Evolutionary conservation across 2,888 invertebrate species (phyloP), one percentile per base, ranked within the genome.

Genomic region (Drosophila meridionalis): DNA sequence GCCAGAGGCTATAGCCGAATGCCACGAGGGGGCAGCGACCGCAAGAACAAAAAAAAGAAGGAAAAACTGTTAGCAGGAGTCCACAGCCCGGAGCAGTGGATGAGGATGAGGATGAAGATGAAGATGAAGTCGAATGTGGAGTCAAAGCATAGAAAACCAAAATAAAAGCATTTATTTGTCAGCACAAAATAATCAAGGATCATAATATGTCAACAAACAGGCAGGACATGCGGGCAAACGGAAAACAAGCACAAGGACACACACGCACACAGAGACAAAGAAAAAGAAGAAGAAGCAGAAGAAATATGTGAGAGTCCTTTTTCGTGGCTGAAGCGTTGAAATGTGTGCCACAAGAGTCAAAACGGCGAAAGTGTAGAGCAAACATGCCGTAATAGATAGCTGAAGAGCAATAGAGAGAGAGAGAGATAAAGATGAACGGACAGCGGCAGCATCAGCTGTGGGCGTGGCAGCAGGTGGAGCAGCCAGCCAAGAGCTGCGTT

Each of bases 181-280:
- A 86, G 85, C 85, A 87, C 76, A 86, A 86, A 87, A 86, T 86
- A 87, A 87, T 86, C 86, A 87, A 87, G 87, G 87, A 87, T 87
- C 87, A 87, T 87, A 87, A 87, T 82, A 87, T 83, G 87, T 87
- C 86, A 87, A 86, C 87, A 86, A 85, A 78, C 80, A 76, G 79
- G 75, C 73, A 72, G 61, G 50, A 40, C 60, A 60, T 60, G 50
- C 60, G 60, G 60, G 38, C 32, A 20, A 38, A 43, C 12, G 7
- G 45, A 28, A 43, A 42, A 28, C 42, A 43, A 36, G 48, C 50
- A 20, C 26, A 59, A 52, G 56, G 60, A 50, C 43, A 32, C 20
- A 30, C 45, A 14, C 38, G 52, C 20, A 38, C 59, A 80, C 28
- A 26, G 12, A 82, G 82, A 83, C 83, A 82, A 74, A 58, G 30